A percentile compares a stretch with the other conserved stretches of the same genome.
phyloP scores from a whole-genome alignment of 2,113 vertebrate species.

The Semicossyphus pulcher region DNA sequence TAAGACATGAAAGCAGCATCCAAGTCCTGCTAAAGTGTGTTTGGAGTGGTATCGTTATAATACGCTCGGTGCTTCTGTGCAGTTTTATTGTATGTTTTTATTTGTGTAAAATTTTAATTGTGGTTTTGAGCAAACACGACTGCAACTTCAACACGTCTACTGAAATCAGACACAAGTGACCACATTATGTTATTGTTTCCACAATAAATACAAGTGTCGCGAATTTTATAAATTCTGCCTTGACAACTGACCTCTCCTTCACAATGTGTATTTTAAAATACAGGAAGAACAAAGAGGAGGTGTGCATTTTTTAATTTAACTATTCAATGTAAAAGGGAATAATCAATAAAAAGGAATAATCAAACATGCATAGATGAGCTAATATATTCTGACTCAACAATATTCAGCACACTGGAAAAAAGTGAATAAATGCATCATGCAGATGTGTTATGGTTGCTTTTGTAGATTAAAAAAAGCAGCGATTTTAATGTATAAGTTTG shows the following conservation, averaged over 20 bases:
- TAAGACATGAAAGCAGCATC: conserved; percentile 26
- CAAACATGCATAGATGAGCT: neutral
- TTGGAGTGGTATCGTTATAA: neutral
- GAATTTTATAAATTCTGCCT: neutral
- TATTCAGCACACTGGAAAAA: neutral
- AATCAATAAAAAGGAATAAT: neutral
- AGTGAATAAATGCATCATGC: neutral
- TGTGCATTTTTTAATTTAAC: neutral
- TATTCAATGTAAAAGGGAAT: neutral
- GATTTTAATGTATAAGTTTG: conserved; percentile 2
- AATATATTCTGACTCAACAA: neutral
- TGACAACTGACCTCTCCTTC: neutral
- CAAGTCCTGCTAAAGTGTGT: conserved; percentile 26
- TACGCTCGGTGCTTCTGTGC: no score
- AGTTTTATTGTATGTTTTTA: conserved; percentile 8
- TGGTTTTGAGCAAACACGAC: conserved; percentile 29
- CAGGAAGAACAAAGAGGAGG: neutral
- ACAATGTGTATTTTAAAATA: neutral
- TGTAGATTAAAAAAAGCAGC: neutral
- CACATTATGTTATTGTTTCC: no score
- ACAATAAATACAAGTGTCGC: no score
- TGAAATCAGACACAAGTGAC: conserved; percentile 1
- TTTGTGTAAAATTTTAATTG: neutral
- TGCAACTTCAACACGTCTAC: conserved; percentile 42
- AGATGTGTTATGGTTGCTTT: neutral